These are phyloP conservation scores for Chymomyza procnemis DNA, from an alignment of 2,888 invertebrate species.

Conservation along the genomic window DNA sequence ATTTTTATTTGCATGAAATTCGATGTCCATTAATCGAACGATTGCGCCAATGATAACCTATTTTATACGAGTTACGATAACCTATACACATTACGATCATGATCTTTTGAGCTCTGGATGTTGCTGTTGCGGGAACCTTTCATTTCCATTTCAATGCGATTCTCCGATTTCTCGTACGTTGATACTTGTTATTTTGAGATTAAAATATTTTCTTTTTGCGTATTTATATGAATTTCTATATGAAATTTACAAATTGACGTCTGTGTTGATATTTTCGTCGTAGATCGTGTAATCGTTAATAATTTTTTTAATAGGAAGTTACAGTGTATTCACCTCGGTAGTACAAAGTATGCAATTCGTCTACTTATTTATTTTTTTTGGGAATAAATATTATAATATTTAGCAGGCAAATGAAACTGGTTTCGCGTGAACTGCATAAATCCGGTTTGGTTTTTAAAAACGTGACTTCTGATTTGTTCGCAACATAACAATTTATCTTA, in stretches of 20 bases:
- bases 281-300: neutral
- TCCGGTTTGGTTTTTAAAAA: neutral
- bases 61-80: slow-evolving; percentile 38
- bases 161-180: slow-evolving; percentile 53
- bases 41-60: slow-evolving; percentile 59
- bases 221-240: slow-evolving; percentile 26
- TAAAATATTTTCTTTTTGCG: slow-evolving; percentile 20
- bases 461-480: neutral
- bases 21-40: slow-evolving; percentile 57
- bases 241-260: slow-evolving; percentile 27
- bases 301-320: neutral
- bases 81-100: slow-evolving; percentile 38
- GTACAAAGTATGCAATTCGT: too few relatives aligned
- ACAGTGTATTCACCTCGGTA: neutral
- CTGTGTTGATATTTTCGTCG: neutral
- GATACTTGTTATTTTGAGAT: slow-evolving; percentile 33
- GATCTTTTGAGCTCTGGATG: slow-evolving; percentile 56
- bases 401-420: neutral
- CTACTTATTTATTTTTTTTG: neutral
- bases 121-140: slow-evolving; percentile 49
- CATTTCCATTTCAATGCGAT: slow-evolving; percentile 36
- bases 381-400: too few relatives aligned
- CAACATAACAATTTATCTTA: too few relatives aligned
- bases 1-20: slow-evolving; percentile 21
- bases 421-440: neutral